Evolutionary conservation across 2,888 invertebrate genomes (phyloP).

Genomic region (Gari tellinella): DNA sequence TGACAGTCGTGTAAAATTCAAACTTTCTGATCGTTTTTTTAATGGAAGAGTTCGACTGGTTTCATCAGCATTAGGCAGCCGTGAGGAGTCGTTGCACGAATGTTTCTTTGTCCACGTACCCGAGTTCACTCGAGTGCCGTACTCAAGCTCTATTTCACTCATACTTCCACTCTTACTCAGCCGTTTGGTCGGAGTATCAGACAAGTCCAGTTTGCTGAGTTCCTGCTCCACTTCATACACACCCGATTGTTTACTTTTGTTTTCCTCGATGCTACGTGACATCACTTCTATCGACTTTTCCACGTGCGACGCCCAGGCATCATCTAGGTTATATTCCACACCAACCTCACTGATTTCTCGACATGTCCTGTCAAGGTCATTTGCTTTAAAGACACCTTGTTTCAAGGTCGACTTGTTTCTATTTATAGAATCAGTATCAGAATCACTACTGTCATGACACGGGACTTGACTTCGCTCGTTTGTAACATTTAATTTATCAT

Average conservation of each 20-base stretch:
- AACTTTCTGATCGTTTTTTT: conserved; percentile 52
- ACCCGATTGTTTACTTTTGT: conserved; percentile 32
- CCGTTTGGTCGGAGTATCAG: conserved; percentile 48
- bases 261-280: conserved; percentile 57
- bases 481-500: conserved; percentile 80
- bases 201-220: conserved; percentile 47
- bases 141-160: conserved; percentile 55
- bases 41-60: conserved; percentile 69
- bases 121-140: conserved; percentile 57
- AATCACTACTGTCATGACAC: conserved; percentile 42
- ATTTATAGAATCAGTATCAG: not conserved
- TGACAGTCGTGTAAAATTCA: conserved; percentile 46
- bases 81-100: conserved; percentile 62
- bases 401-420: not conserved
- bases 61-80: conserved; percentile 79
- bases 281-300: conserved; percentile 57
- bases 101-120: conserved; percentile 78
- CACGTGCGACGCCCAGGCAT: conserved; percentile 54
- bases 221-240: conserved; percentile 52
- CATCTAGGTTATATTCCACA: conserved; percentile 55
- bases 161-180: conserved; percentile 55
- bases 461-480: conserved; percentile 64
- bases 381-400: conserved; percentile 20
- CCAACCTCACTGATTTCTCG: conserved; percentile 45
- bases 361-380: conserved; percentile 43